These are phyloP conservation scores for Sternarchorhynchus goeldii DNA, from an alignment of 2,797 vertebrate genomes.

Conservation along the genomic window DNA sequence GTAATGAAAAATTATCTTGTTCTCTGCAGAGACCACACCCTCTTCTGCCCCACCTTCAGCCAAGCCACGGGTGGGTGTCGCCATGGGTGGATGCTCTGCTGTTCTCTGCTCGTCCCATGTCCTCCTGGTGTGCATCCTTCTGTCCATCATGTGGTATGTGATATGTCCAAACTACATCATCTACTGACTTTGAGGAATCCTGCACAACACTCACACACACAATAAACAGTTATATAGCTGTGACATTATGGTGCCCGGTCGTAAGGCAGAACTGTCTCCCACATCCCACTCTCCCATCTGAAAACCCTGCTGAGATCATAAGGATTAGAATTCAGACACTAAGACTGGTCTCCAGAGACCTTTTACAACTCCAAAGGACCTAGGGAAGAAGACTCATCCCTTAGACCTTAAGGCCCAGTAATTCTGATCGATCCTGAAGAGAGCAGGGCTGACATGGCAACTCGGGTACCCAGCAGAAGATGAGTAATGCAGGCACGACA, in stretches of 20 bases:
- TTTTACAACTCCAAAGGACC: conserved; percentile 8
- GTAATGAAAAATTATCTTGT: conserved; percentile 56
- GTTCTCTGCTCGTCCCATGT: conserved; percentile 56
- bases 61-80: conserved; percentile 69
- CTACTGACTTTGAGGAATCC: background rate
- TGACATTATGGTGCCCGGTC: background rate
- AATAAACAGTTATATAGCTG: too few species aligned
- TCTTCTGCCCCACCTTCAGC: conserved; percentile 77
- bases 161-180: background rate
- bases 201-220: background rate
- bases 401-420: conserved; percentile 39
- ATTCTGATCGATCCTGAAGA: conserved; percentile 45
- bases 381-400: background rate
- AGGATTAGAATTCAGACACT: background rate
- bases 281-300: background rate
- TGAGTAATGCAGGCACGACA: conserved; percentile 42
- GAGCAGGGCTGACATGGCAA: conserved; percentile 14
- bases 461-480: conserved; percentile 45
- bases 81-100: conserved; percentile 49
- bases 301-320: conserved; percentile 14
- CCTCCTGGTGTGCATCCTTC: conserved; percentile 56
- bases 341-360: background rate
- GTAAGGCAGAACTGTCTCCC: background rate
- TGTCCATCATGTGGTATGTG: conserved; percentile 64
- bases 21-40: conserved; percentile 73